Percentiles rank a stretch among this genome's conserved stretches.
phyloP scores from a whole-genome alignment of 2,797 vertebrate genomes.

The Siniperca obscura region DNA sequence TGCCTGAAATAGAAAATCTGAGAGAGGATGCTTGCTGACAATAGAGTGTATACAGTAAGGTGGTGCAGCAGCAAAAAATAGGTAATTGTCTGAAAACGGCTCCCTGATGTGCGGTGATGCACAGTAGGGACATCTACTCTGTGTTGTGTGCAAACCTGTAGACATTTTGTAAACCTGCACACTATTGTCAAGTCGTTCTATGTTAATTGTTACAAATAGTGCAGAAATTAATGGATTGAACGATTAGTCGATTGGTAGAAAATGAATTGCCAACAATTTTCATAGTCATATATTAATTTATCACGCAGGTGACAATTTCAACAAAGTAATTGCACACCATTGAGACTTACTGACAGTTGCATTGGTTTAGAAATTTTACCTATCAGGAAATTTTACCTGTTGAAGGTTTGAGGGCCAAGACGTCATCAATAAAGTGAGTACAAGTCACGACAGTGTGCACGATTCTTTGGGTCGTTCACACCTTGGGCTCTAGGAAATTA shows the following conservation, averaged over 20 bases:
- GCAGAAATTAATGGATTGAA: background rate
- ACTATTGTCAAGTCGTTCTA: background rate
- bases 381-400: background rate
- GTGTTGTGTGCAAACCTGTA: background rate
- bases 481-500: background rate
- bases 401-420: background rate
- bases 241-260: background rate
- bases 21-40: constrained; percentile 31
- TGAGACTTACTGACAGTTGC: background rate
- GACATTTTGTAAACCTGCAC: background rate
- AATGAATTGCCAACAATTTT: background rate
- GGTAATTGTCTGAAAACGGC: background rate
- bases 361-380: background rate
- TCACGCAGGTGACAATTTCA: background rate
- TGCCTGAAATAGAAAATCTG: constrained; percentile 31
- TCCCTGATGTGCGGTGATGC: background rate
- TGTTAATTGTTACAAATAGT: background rate
- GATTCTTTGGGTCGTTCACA: background rate
- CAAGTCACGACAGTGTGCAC: background rate
- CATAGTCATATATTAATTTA: background rate
- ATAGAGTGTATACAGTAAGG: background rate
- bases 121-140: background rate
- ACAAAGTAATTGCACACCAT: background rate
- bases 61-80: constrained; percentile 7
- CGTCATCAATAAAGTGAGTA: background rate